Percentiles rank a stretch among this genome's conserved stretches.
phyloP scores from a whole-genome alignment of 1,140 invertebrate genomes.

The Drosophila navojoa region DNA sequence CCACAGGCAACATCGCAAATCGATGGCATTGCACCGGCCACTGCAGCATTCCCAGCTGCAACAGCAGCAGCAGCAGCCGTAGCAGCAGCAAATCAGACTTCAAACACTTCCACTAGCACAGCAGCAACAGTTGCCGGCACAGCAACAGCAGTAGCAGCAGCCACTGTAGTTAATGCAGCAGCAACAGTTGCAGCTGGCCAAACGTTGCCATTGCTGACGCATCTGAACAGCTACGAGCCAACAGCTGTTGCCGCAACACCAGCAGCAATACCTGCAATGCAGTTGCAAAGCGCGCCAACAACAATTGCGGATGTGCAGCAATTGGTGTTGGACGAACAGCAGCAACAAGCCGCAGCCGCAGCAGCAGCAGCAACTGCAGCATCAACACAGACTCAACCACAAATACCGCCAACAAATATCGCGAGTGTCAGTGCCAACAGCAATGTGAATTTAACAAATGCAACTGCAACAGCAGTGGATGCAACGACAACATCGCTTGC shows the following conservation, averaged over 20 bases:
- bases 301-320: conserved; percentile 74
- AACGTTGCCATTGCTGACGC: conserved; percentile 71
- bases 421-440: conserved; percentile 82
- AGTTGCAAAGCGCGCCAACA: conserved; percentile 73
- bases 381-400: conserved; percentile 46
- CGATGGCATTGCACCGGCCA: conserved; percentile 57
- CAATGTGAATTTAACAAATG: conserved; percentile 51
- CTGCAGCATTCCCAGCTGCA: conserved; percentile 31
- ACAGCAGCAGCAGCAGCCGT: conserved; percentile 37
- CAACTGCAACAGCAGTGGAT: conserved; percentile 30
- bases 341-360: conserved; percentile 27
- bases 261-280: conserved; percentile 46
- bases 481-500: conserved; percentile 59
- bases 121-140: conserved; percentile 32
- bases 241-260: conserved; percentile 33
- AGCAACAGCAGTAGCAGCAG: conserved; percentile 9
- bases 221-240: conserved; percentile 70
- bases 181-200: conserved; percentile 47
- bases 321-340: conserved; percentile 60
- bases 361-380: neutral
- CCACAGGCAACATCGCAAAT: conserved; percentile 68
- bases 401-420: conserved; percentile 63
- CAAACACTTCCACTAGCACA: conserved; percentile 51
- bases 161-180: neutral
- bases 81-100: conserved; percentile 50